Conservation (phyloP, 2,113 vertebrate species). For the Passer domesticus region DNA sequence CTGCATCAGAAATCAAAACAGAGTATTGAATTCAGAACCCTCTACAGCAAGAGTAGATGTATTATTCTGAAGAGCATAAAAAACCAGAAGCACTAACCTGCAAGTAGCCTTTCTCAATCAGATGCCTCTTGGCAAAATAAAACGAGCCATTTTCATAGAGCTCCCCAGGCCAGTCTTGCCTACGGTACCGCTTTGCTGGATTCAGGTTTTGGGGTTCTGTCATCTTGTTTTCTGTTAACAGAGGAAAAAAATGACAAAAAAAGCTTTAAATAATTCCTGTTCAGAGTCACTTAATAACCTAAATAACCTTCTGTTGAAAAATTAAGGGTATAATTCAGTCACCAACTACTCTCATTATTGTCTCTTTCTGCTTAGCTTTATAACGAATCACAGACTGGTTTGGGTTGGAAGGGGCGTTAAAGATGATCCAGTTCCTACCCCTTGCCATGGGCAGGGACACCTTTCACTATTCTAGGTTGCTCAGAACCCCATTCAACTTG, state of each 20-base stretch:
- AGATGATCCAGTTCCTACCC: not conserved
- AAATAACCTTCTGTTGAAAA: not conserved
- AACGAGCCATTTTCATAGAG: slow-evolving; percentile 95
- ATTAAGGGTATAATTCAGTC: not conserved
- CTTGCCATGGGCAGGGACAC: not conserved
- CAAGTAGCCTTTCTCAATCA: slow-evolving; percentile 76
- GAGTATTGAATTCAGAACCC: not conserved
- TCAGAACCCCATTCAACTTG: not conserved
- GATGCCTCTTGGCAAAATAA: slow-evolving; percentile 85
- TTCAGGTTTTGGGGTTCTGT: slow-evolving; percentile 84
- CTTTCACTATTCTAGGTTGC: not conserved
- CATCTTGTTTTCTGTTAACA: slow-evolving; percentile 57
- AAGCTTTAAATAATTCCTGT: not conserved
- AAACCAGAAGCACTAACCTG: slow-evolving; percentile 80
- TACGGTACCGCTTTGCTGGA: slow-evolving; percentile 80
- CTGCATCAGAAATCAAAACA: not conserved
- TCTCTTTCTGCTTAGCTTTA: not conserved
- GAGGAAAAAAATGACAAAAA: not conserved
- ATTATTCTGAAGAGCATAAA: not conserved
- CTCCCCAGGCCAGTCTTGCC: slow-evolving; percentile 95
- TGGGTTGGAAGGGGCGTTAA: not conserved
- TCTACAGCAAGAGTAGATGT: not conserved
- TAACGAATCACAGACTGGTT: not conserved
- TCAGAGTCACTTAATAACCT: not conserved
- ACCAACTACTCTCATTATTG: not conserved